phyloP scores from a whole-genome alignment of 2,113 vertebrate species.

The Colius striatus region DNA sequence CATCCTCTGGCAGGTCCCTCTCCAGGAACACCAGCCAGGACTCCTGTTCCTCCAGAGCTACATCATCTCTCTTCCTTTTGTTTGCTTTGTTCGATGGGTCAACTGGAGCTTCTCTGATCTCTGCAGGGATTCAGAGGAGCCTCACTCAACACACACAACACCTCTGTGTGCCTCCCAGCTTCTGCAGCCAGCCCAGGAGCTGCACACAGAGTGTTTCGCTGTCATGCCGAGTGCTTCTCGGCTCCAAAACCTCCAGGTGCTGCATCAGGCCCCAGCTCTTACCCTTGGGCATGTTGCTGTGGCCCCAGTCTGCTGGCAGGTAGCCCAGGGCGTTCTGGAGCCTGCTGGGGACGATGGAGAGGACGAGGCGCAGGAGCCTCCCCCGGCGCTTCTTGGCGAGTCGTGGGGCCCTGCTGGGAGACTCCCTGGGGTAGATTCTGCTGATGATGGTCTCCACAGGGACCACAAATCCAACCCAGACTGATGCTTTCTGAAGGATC shows the following conservation, averaged over 20 bases:
- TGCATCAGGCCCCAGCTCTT: neutral
- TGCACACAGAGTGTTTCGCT: neutral
- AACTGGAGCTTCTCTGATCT: constrained; percentile 67
- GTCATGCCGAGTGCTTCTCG: rapidly evolving
- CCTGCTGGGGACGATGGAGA: constrained; percentile 71
- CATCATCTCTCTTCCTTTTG: constrained; percentile 84
- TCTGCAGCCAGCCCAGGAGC: neutral
- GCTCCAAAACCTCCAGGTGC: neutral
- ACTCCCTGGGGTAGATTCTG: neutral
- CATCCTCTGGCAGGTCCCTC: constrained; percentile 74
- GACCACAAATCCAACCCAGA: neutral
- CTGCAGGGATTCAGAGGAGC: constrained; percentile 46
- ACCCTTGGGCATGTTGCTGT: constrained; percentile 73
- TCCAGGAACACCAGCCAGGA: constrained; percentile 77
- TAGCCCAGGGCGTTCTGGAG: constrained; percentile 73
- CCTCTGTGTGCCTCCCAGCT: rapidly evolving
- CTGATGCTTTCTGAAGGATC: neutral
- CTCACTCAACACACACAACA: neutral
- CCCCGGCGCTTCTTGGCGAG: constrained; percentile 70
- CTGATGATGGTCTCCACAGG: neutral
- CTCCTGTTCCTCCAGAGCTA: constrained; percentile 73
- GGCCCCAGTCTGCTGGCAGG: constrained; percentile 70
- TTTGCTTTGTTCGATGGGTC: constrained; percentile 77
- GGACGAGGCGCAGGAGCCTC: constrained; percentile 59
- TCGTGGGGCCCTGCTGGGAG: constrained; percentile 29